Evolutionary conservation across 2,888 invertebrate genomes (phyloP), one percentile per base, ranked within the genome.

Genomic region (Heliconius ethilla): DNA sequence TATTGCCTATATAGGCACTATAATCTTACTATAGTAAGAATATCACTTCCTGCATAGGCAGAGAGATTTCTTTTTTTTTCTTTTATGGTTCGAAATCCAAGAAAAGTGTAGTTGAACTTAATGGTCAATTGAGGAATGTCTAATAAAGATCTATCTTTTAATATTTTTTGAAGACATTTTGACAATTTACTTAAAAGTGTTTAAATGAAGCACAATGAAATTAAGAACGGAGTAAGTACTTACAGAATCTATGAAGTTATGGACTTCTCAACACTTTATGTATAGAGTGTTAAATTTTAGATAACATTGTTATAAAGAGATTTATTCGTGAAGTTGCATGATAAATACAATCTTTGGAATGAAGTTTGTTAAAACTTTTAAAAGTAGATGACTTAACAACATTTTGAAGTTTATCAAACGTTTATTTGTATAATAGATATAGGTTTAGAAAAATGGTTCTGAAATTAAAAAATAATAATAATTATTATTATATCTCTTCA

Each of bases 191-290:
- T 11, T 18, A 67, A 67, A 37, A 37, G 4, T n/a, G 22, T n/a
- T n/a, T 37, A 37, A 67, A 37, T 67, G n/a, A 67, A 33, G n/a
- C 37, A 37, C 3, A 37, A 67, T 37, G n/a, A 37, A 67, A 33
- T 37, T 67, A 11, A 22, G 37, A 33, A 67, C 9, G 67, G 67
- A 22, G n/a, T 67, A 37, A 0, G 37, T 33, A 66, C 22, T 66
- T 67, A 67, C 37, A 67, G 37, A 67, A 37, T 45, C 37, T 67
- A 37, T 66, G n/a, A 37, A 22, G 66, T 33, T 67, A 9, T 33
- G 65, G 29, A 33, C 6, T 65, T 33, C 15, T 7, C 6, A 65
- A 33, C 29, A 65, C 29, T 65, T 66, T 66, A 66, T 66, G 10
- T 33, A 66, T 33, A 37, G 11, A 18, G 66, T 66, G 33, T 66